phyloP scores from a whole-genome alignment of 53 echinoderm and acorn worm species.

The Patiria pectinifera region DNA sequence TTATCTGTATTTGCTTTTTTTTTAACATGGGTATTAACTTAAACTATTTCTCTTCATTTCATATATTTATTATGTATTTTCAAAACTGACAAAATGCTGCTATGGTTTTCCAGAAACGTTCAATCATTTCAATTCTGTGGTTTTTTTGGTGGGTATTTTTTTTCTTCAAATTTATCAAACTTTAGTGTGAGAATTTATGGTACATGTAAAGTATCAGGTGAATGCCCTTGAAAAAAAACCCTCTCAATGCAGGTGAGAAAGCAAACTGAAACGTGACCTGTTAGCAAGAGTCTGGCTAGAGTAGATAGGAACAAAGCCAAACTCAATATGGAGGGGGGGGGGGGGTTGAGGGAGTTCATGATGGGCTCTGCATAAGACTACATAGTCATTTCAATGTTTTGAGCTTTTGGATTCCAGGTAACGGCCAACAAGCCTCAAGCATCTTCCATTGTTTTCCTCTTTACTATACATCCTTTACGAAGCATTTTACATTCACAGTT shows the following conservation, averaged over 20 bases:
- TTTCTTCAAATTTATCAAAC: neutral
- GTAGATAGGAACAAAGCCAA: conserved; percentile 29
- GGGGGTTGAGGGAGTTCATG: neutral
- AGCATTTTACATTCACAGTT: too few relatives aligned
- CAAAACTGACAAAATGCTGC: too few relatives aligned
- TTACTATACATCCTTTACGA: too few relatives aligned
- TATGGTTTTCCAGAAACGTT: neutral
- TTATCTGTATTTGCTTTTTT: too few relatives aligned
- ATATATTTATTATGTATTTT: too few relatives aligned
- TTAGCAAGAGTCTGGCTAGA: neutral
- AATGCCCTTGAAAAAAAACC: conserved; percentile 37
- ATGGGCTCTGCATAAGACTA: too few relatives aligned
- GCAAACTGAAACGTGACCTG: conserved; percentile 34
- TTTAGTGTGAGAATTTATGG: neutral
- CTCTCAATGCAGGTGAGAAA: conserved; percentile 33
- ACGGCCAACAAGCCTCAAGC: too few relatives aligned
- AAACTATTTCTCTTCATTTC: too few relatives aligned
- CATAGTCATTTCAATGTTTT: too few relatives aligned
- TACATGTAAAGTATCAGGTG: conserved; percentile 6
- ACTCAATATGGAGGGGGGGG: neutral
- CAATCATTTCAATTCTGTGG: neutral
- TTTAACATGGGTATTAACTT: too few relatives aligned
- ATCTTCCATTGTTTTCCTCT: too few relatives aligned
- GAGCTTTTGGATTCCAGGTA: too few relatives aligned
- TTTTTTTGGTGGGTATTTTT: neutral